Base-by-base conservation (phyloP, 2,797 vertebrate species). In the Tolypeutes matacus region DNA sequence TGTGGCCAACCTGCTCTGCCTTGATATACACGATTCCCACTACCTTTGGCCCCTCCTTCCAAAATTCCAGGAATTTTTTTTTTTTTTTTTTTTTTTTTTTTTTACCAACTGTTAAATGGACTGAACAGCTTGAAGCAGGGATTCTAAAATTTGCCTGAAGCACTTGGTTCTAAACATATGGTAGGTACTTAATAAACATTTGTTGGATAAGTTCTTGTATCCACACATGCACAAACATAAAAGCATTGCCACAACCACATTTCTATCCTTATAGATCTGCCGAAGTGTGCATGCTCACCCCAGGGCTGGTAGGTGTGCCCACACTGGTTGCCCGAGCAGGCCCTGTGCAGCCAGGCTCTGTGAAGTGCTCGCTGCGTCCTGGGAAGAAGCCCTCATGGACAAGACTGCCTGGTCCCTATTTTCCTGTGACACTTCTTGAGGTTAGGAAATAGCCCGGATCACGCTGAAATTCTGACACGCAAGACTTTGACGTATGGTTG, bases 321-420 rank as follows among this genome's bases (percentile, higher is more conserved):
- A 2, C 12, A 14, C 6, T 1, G 27, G 42, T 18, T 13, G 7
- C 5, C 0, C 0, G 12, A 1, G 7, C 25, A 6, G 36, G n/a
- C n/a, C 58, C 29, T 15, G 18, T 36, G 46, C 1, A 27, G 17
- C 10, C 14, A 5, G 36, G 78, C 17, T 21, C 73, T 39, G 53
- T 20, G 51, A 53, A 53, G 1, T 7, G 21, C n/a, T 56, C 23
- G 23, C 56, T n/a, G 7, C 0, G 0, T n/a, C 77, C 49, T 27
- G 13, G 51, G 75, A 69, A 81, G 75, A 86, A 65, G 65, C 31
- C 60, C 15, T 60, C 20, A 1, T 3, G 29, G 69, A 70, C 56
- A 21, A 76, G 17, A 20, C 34, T 3, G 7, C 39, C 10, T 7
- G n/a, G 36, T 11, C 13, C 13, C 3, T 10, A 15, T 64, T 83